Conservation (phyloP, 2,113 vertebrate species). For the Clarias gariepinus region DNA sequence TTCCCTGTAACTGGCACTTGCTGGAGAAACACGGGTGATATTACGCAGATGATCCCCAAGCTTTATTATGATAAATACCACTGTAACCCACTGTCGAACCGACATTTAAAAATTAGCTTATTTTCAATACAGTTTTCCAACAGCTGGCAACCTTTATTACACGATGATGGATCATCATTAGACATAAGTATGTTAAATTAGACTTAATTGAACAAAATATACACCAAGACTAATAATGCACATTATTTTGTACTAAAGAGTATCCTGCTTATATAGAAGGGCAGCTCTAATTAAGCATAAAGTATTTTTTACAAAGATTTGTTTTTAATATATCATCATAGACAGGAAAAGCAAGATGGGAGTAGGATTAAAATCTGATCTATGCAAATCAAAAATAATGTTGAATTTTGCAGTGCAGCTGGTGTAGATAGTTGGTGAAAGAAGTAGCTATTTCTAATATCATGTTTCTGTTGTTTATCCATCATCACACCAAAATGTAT, state of each 20-base stretch:
- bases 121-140: not conserved
- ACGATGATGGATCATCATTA: not conserved
- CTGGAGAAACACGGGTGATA: not conserved
- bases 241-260: not conserved
- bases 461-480: too few relatives aligned
- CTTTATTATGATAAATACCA: not conserved
- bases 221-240: not conserved
- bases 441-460: not conserved
- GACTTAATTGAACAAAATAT: not conserved
- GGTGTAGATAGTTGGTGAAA: not conserved
- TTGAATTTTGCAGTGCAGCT: not conserved
- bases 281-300: too few relatives aligned
- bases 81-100: not conserved
- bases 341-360: not conserved
- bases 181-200: not conserved
- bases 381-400: not conserved
- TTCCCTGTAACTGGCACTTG: not conserved
- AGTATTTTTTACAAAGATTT: too few relatives aligned
- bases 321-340: not conserved
- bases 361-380: not conserved
- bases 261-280: too few relatives aligned
- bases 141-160: conserved; percentile 6
- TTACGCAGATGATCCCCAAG: not conserved
- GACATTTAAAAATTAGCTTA: not conserved
- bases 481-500: too few relatives aligned